Conservation (phyloP, 2,797 vertebrate genomes). For the Clarias platycephalus region DNA sequence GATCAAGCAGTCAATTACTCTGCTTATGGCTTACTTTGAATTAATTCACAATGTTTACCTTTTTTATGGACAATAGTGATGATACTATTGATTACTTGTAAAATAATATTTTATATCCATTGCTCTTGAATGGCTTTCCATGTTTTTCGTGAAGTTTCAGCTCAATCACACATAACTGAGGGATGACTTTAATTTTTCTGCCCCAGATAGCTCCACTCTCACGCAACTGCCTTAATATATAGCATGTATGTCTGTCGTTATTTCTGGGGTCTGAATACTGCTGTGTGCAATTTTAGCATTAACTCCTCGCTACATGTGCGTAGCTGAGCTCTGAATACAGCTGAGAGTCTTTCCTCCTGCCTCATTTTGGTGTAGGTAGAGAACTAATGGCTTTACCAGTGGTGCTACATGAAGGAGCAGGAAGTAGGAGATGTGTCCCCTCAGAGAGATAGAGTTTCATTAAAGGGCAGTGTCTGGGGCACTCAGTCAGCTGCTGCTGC, state of each 20-base stretch:
- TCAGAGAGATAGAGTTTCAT: slow-evolving; percentile 59
- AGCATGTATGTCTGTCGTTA: background rate
- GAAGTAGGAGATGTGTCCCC: slow-evolving; percentile 59
- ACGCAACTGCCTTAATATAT: slow-evolving; percentile 1
- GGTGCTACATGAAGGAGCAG: slow-evolving; percentile 64
- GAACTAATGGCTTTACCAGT: slow-evolving; percentile 73
- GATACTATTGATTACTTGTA: background rate
- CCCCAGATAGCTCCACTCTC: background rate
- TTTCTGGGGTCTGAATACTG: background rate
- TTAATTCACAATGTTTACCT: background rate
- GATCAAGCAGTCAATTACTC: background rate
- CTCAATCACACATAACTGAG: background rate
- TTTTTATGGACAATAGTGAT: background rate
- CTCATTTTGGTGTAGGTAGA: slow-evolving; percentile 1
- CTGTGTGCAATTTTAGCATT: background rate
- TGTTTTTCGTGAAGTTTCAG: background rate
- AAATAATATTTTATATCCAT: background rate
- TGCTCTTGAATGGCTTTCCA: background rate
- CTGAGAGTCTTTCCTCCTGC: background rate
- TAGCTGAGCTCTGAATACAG: background rate
- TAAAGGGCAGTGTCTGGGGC: slow-evolving; percentile 65
- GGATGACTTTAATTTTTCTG: background rate
- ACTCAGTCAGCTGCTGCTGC: slow-evolving; percentile 38
- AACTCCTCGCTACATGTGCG: background rate
- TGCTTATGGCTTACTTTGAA: background rate